Evolutionary conservation across 2,113 vertebrate species (phyloP).

Genomic region (Xenotilapia longispinis): DNA sequence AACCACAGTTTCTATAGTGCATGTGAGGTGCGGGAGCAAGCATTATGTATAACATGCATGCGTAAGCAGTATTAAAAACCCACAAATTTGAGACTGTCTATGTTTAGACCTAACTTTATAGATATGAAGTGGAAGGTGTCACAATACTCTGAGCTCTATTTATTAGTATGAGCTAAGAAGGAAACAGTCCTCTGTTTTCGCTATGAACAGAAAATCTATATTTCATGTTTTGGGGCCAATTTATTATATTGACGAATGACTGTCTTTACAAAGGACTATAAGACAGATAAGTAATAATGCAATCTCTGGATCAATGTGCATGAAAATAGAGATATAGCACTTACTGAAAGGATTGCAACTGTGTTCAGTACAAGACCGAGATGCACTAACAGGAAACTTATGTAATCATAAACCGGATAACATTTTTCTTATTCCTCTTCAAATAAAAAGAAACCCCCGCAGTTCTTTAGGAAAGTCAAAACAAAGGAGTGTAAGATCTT

Average conservation of each 20-base stretch:
- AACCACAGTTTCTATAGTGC: neutral
- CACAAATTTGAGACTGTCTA: neutral
- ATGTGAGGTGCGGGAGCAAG: neutral
- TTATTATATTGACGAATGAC: neutral
- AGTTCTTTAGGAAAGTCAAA: neutral
- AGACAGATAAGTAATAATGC: conserved; percentile 17
- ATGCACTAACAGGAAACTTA: conserved; percentile 1
- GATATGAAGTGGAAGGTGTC: neutral
- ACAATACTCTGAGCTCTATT: neutral
- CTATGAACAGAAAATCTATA: neutral
- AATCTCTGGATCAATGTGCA: conserved; percentile 16
- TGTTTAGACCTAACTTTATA: neutral
- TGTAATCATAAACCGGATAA: neutral
- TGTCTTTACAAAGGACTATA: neutral
- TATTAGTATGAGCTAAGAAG: neutral
- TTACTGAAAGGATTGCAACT: neutral
- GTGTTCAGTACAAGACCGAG: neutral
- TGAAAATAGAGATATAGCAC: conserved; percentile 1
- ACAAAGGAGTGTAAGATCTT: neutral
- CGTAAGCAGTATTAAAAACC: neutral
- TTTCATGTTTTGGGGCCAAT: neutral
- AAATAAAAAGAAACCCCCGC: neutral
- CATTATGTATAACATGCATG: neutral
- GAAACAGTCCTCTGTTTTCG: neutral
- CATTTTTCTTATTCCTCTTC: neutral